Percentiles rank a stretch among this genome's conserved stretches.
These are phyloP conservation scores for Rachycentron canadum DNA, from an alignment of 2,797 vertebrate species.

Conservation along the genomic window DNA sequence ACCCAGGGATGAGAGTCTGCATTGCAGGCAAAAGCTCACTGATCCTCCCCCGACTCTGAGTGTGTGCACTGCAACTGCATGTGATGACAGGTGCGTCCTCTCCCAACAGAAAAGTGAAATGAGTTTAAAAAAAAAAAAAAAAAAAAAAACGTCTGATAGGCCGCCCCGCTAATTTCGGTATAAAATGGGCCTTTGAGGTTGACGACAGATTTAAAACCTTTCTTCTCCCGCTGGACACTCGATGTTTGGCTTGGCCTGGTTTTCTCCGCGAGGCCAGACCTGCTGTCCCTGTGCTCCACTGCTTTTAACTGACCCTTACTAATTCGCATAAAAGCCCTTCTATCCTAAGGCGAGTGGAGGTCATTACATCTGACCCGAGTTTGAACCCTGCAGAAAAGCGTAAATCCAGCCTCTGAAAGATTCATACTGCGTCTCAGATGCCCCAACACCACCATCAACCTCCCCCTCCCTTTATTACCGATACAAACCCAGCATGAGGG, in stretches of 20 bases:
- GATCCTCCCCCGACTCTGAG: too few relatives aligned
- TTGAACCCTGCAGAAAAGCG: constrained; percentile 69
- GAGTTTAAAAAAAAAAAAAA: too few relatives aligned
- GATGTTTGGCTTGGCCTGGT: neutral
- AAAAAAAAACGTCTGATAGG: too few relatives aligned
- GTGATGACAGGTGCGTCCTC: too few relatives aligned
- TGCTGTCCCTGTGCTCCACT: neutral
- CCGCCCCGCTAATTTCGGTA: too few relatives aligned
- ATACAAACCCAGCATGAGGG: constrained; percentile 46
- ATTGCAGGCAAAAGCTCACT: too few relatives aligned
- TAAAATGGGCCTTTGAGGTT: too few relatives aligned
- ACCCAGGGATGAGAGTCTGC: too few relatives aligned
- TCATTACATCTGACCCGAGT: constrained; percentile 63
- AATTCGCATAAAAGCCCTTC: constrained; percentile 42
- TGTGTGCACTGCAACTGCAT: too few relatives aligned
- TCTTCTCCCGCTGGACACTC: neutral
- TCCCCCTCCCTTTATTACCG: constrained; percentile 64
- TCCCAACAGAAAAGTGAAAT: too few relatives aligned
- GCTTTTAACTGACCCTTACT: constrained; percentile 14
- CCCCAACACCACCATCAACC: constrained; percentile 30
- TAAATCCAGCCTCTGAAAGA: constrained; percentile 61
- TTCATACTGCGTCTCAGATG: constrained; percentile 39
- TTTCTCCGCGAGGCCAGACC: neutral
- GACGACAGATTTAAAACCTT: neutral
- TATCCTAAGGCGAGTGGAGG: constrained; percentile 1